A percentile compares a stretch with the other conserved stretches of the same genome.
phyloP scores from a whole-genome alignment of 2,113 vertebrate genomes.

The Muntiacus reevesi region DNA sequence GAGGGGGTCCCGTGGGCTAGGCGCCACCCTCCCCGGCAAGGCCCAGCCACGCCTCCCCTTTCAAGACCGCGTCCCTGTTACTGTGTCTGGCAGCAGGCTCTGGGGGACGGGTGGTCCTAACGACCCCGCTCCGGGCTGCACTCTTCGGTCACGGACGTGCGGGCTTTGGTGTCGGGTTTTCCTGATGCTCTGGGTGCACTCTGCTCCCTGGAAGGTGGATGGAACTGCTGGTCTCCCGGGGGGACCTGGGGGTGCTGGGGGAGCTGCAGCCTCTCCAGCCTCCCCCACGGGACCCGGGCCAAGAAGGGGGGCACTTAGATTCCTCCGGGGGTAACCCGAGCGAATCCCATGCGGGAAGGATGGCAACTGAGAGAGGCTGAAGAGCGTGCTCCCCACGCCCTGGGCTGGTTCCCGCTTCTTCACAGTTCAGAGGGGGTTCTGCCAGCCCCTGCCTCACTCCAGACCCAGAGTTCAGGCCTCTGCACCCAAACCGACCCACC shows the following conservation, averaged over 20 bases:
- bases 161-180: rapidly evolving
- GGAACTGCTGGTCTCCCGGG: background rate
- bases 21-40: background rate
- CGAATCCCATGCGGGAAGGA: background rate
- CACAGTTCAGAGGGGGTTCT: background rate
- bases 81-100: background rate
- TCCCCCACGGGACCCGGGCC: rapidly evolving
- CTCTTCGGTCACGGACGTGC: rapidly evolving
- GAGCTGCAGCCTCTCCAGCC: background rate
- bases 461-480: background rate
- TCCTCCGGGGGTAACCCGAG: background rate
- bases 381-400: background rate
- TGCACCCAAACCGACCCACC: rapidly evolving
- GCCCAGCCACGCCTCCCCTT: background rate
- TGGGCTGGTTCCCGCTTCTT: background rate
- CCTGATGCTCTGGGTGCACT: background rate
- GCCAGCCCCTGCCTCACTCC: background rate
- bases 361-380: background rate
- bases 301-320: background rate
- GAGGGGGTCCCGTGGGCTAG: background rate
- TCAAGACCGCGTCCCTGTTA: rapidly evolving
- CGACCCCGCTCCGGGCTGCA: rapidly evolving
- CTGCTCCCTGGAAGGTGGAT: background rate
- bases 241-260: background rate
- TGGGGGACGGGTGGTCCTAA: rapidly evolving